These are phyloP conservation scores for Gymnothorax javanicus DNA, from an alignment of 2,797 vertebrate species.

Conservation along the genomic window DNA sequence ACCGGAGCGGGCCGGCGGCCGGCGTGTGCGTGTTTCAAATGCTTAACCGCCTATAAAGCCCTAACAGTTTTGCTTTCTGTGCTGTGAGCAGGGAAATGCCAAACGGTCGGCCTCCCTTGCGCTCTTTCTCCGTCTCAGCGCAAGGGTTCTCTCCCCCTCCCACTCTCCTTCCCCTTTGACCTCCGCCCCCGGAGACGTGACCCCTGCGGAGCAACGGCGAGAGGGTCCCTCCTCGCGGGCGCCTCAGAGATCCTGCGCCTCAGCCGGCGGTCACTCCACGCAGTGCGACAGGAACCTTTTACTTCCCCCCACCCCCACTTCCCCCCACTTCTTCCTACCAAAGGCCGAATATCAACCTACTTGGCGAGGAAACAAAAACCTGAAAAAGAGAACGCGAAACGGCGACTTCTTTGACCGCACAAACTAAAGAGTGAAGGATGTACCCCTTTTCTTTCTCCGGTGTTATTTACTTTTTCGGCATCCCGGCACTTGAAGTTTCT, in stretches of 20 bases:
- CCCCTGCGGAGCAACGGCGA: constrained; percentile 66
- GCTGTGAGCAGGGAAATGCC: constrained; percentile 63
- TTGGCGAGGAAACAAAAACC: neutral
- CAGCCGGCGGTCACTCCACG: constrained; percentile 44
- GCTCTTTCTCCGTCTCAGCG: constrained; percentile 27
- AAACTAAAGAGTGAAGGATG: neutral
- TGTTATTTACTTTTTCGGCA: neutral
- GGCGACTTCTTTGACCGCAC: neutral
- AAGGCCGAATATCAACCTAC: neutral
- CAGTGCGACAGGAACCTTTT: neutral
- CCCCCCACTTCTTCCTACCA: neutral
- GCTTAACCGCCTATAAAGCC: constrained; percentile 87
- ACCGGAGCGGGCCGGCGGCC: constrained; percentile 85
- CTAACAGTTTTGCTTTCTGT: constrained; percentile 63
- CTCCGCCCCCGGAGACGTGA: constrained; percentile 70
- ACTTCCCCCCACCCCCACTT: no score
- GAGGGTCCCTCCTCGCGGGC: constrained; percentile 64
- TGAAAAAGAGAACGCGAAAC: neutral
- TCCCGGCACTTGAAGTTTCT: constrained; percentile 56
- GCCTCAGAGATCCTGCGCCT: constrained; percentile 24
- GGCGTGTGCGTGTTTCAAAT: constrained; percentile 87
- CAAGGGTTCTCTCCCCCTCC: constrained; percentile 52
- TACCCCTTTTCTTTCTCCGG: neutral
- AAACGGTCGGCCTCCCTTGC: constrained; percentile 52
- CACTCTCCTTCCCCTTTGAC: constrained; percentile 67